Evolutionary conservation across 2,113 vertebrate genomes (phyloP).

Genomic region (Onychorhynchus coronatus): DNA sequence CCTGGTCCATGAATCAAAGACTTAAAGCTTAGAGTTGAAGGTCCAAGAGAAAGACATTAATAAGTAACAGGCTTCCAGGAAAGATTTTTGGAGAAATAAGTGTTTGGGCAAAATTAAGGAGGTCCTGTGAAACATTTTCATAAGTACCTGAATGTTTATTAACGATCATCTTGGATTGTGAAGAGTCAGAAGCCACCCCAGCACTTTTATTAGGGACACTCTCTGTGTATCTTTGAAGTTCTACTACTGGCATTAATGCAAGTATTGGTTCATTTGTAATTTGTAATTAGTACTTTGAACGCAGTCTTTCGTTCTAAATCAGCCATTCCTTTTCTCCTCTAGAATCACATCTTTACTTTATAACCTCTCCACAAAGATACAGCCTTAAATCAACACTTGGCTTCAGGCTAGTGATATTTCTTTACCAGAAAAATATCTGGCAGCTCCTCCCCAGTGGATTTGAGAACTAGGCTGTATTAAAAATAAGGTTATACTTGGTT

Average conservation of each 20-base stretch:
- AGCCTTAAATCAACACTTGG: neutral
- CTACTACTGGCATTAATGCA: neutral
- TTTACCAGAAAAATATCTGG: constrained; percentile 5
- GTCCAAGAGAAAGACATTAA: neutral
- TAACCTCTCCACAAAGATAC: neutral
- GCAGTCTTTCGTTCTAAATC: neutral
- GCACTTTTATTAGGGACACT: neutral
- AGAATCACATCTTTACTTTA: neutral
- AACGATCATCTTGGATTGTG: neutral
- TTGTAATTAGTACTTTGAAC: neutral
- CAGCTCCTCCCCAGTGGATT: neutral
- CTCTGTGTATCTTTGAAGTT: neutral
- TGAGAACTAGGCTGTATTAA: neutral
- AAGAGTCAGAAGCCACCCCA: neutral
- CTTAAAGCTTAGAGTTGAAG: constrained; percentile 5
- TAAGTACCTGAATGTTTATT: neutral
- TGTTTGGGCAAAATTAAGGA: neutral
- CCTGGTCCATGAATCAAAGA: constrained; percentile 25
- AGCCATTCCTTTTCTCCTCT: neutral
- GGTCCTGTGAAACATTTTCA: neutral
- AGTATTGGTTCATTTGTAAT: neutral
- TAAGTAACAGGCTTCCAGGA: constrained; percentile 13
- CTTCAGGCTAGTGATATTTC: constrained; percentile 30
- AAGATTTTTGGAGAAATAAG: neutral
- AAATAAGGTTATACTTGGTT: neutral